A percentile compares a stretch with the other conserved stretches of the same genome.
Evolutionary conservation across 2,113 vertebrate species (phyloP).

Genomic region (Pachypanchax playfairii): DNA sequence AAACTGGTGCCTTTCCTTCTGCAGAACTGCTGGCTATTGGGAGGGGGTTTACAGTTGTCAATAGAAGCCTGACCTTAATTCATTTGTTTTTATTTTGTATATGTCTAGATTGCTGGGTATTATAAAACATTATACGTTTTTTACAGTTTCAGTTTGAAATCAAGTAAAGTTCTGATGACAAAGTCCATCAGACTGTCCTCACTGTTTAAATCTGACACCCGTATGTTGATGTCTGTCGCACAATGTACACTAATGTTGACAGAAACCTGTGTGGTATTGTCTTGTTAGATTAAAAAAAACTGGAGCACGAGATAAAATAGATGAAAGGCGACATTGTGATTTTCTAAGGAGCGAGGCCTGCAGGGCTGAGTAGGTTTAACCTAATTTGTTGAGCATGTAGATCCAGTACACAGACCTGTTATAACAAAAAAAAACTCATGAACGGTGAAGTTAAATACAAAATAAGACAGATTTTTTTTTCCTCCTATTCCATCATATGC

Average conservation of each 20-base stretch:
- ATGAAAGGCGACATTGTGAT: constrained; percentile 5
- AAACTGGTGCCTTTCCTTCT: not conserved
- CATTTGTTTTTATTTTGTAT: not conserved
- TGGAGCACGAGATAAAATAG: constrained; percentile 4
- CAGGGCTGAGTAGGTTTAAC: constrained; percentile 12
- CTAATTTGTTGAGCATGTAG: constrained; percentile 28
- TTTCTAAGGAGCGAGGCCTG: constrained; percentile 7
- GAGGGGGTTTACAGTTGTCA: too few relatives aligned
- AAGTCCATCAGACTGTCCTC: not conserved
- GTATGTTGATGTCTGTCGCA: not conserved
- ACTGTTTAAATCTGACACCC: not conserved
- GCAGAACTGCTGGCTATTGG: not conserved
- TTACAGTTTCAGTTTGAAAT: constrained; percentile 2
- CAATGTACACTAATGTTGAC: constrained; percentile 2
- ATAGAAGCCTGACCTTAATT: constrained; percentile 5
- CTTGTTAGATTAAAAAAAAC: constrained; percentile 11
- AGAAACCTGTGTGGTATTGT: constrained; percentile 6
- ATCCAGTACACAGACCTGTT: not conserved
- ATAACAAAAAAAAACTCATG: constrained; percentile 3
- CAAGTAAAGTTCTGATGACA: constrained; percentile 7
- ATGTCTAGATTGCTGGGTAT: not conserved
- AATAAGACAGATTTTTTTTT: not conserved
- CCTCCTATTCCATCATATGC: not conserved
- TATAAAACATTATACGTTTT: not conserved
- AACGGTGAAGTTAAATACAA: constrained; percentile 11